These are phyloP conservation scores for Notarius quadriscutis DNA, from an alignment of 2,113 vertebrate species.

Conservation along the genomic window DNA sequence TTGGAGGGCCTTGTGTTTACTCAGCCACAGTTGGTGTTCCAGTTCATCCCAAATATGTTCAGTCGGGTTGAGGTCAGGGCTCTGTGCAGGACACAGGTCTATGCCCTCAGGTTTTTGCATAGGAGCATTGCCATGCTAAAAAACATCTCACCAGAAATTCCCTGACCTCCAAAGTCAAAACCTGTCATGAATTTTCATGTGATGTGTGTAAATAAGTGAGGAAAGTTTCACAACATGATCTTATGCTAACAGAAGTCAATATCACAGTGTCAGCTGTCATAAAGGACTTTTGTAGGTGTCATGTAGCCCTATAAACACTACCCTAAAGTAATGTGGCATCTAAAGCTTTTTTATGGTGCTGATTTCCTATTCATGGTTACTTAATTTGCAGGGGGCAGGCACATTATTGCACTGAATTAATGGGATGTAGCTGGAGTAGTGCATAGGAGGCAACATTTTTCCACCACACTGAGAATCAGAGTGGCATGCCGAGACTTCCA, in stretches of 20 bases:
- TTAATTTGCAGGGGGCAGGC: neutral
- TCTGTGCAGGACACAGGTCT: no score
- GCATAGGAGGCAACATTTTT: constrained; percentile 9
- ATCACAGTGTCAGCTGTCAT: neutral
- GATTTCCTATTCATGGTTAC: constrained; percentile 18
- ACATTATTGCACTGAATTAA: constrained; percentile 26
- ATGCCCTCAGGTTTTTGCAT: neutral
- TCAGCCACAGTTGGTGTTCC: neutral
- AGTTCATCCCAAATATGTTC: neutral
- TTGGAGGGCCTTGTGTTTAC: neutral
- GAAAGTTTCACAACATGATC: neutral
- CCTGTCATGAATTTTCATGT: neutral
- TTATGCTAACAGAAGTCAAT: neutral
- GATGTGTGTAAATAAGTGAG: neutral
- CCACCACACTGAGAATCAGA: constrained; percentile 33
- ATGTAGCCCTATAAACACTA: neutral
- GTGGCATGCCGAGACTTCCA: constrained; percentile 35
- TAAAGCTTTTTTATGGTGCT: neutral
- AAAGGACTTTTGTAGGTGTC: neutral
- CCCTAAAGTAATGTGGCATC: neutral
- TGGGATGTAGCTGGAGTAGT: neutral
- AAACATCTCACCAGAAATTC: no score
- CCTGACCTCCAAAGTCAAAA: neutral
- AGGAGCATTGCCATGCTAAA: neutral
- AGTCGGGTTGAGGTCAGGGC: neutral